Percentiles rank a stretch among this genome's conserved stretches.
Conservation (phyloP, 2,797 vertebrate genomes). For the Lutjanus argentimaculatus region DNA sequence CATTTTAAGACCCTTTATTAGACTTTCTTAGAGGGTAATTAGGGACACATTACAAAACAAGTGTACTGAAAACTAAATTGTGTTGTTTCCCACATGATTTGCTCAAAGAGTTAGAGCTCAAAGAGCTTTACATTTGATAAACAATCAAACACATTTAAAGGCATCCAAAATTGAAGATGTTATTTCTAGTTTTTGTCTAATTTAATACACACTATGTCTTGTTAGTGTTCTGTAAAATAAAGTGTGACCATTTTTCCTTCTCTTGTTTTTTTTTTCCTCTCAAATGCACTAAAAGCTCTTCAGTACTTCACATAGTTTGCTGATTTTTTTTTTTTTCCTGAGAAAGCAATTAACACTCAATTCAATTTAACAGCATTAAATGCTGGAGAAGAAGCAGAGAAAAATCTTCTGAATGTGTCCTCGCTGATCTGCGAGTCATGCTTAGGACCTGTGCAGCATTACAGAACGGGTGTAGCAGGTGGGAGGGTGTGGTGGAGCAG, state of each 20-base stretch:
- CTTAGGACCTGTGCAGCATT: slow-evolving; percentile 39
- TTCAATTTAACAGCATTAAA: slow-evolving; percentile 24
- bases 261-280: slow-evolving; percentile 29
- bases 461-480: slow-evolving; percentile 11
- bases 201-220: too few relatives aligned
- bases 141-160: too few relatives aligned
- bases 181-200: too few relatives aligned
- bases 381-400: slow-evolving; percentile 20
- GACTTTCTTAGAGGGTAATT: too few relatives aligned
- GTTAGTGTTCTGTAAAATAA: too few relatives aligned
- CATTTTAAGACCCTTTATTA: too few relatives aligned
- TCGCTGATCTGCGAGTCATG: slow-evolving; percentile 5
- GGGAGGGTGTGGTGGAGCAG: slow-evolving; percentile 13
- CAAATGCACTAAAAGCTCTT: slow-evolving; percentile 56
- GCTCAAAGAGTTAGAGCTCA: too few relatives aligned
- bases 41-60: too few relatives aligned
- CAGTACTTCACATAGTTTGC: slow-evolving; percentile 23
- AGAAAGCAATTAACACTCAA: slow-evolving; percentile 27
- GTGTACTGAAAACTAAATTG: too few relatives aligned
- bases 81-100: too few relatives aligned
- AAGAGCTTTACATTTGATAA: too few relatives aligned
- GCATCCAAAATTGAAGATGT: too few relatives aligned
- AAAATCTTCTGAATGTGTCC: slow-evolving; percentile 10
- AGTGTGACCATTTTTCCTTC: not conserved
- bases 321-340: slow-evolving; percentile 11